phyloP scores from a whole-genome alignment of 2,888 invertebrate genomes.

The Eupithecia abbreviata region DNA sequence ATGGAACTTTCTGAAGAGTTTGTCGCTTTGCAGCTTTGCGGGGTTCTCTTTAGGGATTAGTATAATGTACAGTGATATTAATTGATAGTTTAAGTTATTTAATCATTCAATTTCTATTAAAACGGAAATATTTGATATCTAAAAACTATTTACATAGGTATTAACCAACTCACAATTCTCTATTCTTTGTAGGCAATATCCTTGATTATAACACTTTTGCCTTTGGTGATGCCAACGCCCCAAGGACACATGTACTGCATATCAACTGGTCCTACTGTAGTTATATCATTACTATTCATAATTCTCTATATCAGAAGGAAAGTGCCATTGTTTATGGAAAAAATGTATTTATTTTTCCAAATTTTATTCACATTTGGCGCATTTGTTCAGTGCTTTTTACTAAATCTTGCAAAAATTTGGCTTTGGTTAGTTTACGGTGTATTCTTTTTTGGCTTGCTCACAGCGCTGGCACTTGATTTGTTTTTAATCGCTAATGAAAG shows the following conservation, averaged over 20 bases:
- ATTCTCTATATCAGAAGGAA: slow-evolving; percentile 72
- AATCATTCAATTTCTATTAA: background rate
- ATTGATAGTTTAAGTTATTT: background rate
- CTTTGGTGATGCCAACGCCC: slow-evolving; percentile 63
- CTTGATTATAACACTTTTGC: slow-evolving; percentile 65
- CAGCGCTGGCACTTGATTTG: slow-evolving; percentile 70
- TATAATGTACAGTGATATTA: background rate
- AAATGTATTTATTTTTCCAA: slow-evolving; percentile 81
- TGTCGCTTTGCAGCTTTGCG: background rate
- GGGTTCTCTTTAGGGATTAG: background rate
- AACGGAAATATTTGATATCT: background rate
- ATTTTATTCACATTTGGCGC: slow-evolving; percentile 79
- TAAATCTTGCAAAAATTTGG: slow-evolving; percentile 72
- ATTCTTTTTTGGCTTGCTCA: slow-evolving; percentile 72
- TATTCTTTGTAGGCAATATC: slow-evolving; percentile 70
- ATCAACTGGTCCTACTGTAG: slow-evolving; percentile 73
- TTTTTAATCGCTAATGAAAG: slow-evolving; percentile 78
- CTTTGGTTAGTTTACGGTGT: slow-evolving; percentile 75
- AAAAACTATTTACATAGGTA: background rate
- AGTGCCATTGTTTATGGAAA: slow-evolving; percentile 79
- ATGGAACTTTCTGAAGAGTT: background rate
- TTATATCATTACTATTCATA: slow-evolving; percentile 74
- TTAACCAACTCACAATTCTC: slow-evolving; percentile 37
- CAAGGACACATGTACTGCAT: slow-evolving; percentile 80
- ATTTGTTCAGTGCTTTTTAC: slow-evolving; percentile 75